phyloP scores from a whole-genome alignment of 2,797 vertebrate genomes.

The Chloroceryle amazona region DNA sequence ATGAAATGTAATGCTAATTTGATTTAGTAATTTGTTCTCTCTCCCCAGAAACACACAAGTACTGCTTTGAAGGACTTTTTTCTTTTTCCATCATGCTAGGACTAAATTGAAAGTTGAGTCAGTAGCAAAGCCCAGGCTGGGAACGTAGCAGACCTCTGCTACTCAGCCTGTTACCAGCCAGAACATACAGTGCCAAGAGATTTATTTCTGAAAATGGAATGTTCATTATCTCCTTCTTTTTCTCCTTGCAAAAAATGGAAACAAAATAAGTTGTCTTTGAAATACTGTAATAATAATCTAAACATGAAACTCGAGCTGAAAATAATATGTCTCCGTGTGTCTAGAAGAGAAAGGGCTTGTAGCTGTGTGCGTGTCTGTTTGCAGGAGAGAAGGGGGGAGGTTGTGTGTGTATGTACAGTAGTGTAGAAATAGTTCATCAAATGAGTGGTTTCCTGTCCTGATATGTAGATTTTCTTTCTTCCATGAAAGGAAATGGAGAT shows the following conservation, averaged over 20 bases:
- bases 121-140: slow-evolving; percentile 17
- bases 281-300: slow-evolving; percentile 17
- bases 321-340: background rate
- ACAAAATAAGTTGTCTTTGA: slow-evolving; percentile 39
- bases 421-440: slow-evolving; percentile 62
- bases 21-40: slow-evolving; percentile 74
- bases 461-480: slow-evolving; percentile 62
- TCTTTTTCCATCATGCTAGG: slow-evolving; percentile 17
- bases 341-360: background rate
- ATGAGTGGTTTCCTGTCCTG: slow-evolving; percentile 65
- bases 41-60: slow-evolving; percentile 54
- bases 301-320: slow-evolving; percentile 36
- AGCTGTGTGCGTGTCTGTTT: background rate
- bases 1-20: slow-evolving; percentile 72
- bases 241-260: background rate
- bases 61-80: slow-evolving; percentile 61
- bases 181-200: background rate
- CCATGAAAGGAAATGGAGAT: slow-evolving; percentile 67
- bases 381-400: background rate
- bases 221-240: slow-evolving; percentile 6
- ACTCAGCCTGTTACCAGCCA: background rate
- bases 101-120: slow-evolving; percentile 62
- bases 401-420: background rate
- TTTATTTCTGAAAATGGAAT: background rate
- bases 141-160: slow-evolving; percentile 3